Base-by-base conservation (phyloP, 2,113 vertebrate species). In the Larimichthys crocea region DNA sequence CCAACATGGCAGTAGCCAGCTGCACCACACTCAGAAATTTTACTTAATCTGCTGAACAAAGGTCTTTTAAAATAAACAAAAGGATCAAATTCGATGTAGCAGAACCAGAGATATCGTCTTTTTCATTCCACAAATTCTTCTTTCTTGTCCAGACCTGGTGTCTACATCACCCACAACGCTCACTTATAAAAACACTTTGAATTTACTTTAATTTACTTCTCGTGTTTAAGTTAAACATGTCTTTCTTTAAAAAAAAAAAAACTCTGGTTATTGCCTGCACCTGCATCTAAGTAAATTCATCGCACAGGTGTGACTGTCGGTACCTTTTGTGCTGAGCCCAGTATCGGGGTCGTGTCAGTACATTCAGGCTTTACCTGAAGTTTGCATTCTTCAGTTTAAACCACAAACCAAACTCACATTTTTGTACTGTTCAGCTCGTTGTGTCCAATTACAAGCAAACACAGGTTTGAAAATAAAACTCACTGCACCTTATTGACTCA, bases 401-500 rank as follows among this genome's bases (percentile, higher is more conserved):
- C 84, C 79, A 31, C 83, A 78, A 17, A 78, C 31, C 63, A 11
- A 3, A 50, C 48, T 46, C 65, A 40, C 49, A 76, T 80, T 67
- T 59, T 56, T 72, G 55, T 19, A 15, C 76, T 46, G 52, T 52
- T 75, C n/a, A 29, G 66, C 5, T 60, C 65, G 19, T 24, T 49
- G 67, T 17, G 60, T 40, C 55, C n/a, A 57, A 75, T 77, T 74
- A 61, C 29, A 46, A 67, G 57, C 29, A 57, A 79, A 80, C 67
- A 10, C 20, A 26, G 17, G 50, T 55, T 48, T 29, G 57, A 63
- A 88, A 79, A 71, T 19, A 59, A 69, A 61, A 60, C 10, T 61
- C 75, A 29, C 46, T 48, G 74, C 5, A 26, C 29, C 71, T 59
- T 52, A 40, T 20, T 82, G 67, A 89, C 67, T 87, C 71, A 49